Conservation (phyloP, 2,113 vertebrate genomes). For the Cyprinodon variegatus region DNA sequence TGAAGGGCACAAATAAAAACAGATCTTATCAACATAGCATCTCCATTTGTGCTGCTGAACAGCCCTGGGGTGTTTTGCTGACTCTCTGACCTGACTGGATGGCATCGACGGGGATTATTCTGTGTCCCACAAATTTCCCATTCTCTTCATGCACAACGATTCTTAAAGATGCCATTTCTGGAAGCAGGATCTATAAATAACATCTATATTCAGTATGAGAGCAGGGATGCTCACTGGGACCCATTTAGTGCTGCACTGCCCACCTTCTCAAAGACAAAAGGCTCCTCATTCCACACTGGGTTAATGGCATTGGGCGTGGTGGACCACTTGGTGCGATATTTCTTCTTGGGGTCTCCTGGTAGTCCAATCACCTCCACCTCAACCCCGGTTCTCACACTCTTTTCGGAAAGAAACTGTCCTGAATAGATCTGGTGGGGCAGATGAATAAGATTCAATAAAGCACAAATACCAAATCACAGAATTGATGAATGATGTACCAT, state of each 20-base stretch:
- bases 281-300: conserved; percentile 96
- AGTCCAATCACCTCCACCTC: conserved; percentile 95
- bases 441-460: not conserved
- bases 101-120: conserved; percentile 90
- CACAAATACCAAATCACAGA: not conserved
- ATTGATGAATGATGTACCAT: conserved; percentile 8
- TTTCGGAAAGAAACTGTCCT: conserved; percentile 95
- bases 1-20: conserved; percentile 60
- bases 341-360: conserved; percentile 93
- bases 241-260: not conserved
- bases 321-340: conserved; percentile 91
- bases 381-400: conserved; percentile 89
- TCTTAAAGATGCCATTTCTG: conserved; percentile 90
- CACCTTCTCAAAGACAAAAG: conserved; percentile 98
- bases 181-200: conserved; percentile 88
- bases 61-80: not conserved
- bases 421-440: conserved; percentile 86
- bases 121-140: conserved; percentile 94
- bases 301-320: conserved; percentile 90
- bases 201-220: not conserved
- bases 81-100: conserved; percentile 86
- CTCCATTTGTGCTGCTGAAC: conserved; percentile 22
- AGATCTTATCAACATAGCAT: conserved; percentile 19
- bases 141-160: conserved; percentile 92
- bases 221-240: not conserved